Conservation (phyloP, 2,113 vertebrate genomes). For the Erinaceus europaeus region DNA sequence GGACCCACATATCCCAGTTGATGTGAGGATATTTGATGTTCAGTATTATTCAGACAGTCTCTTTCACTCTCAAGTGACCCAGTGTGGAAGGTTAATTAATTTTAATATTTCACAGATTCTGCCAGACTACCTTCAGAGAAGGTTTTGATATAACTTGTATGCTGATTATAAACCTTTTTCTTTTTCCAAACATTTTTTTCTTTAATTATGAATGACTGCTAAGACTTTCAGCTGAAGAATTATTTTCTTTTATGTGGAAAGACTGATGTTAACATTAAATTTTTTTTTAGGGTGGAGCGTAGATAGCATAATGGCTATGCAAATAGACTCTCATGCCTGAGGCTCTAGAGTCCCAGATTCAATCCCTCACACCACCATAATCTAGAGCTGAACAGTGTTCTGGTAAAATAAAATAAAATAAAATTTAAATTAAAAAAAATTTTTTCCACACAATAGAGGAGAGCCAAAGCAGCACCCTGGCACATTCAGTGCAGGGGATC, state of each 20-base stretch:
- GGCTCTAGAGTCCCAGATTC: no score
- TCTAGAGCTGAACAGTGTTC: no score
- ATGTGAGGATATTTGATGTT: not conserved
- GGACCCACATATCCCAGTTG: not conserved
- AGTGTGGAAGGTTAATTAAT: not conserved
- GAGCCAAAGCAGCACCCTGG: no score
- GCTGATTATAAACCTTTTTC: not conserved
- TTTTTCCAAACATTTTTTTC: not conserved
- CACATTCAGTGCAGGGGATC: no score
- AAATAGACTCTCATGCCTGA: no score
- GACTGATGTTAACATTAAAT: not conserved
- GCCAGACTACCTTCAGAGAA: not conserved
- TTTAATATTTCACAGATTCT: not conserved
- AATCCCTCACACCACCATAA: no score
- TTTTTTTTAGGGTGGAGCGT: not conserved
- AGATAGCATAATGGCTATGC: no score
- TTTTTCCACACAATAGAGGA: no score
- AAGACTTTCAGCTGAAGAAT: not conserved
- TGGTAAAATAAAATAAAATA: no score
- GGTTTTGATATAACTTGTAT: not conserved
- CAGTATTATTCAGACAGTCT: not conserved
- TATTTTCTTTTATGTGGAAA: not conserved
- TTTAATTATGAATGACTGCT: not conserved
- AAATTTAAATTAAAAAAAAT: no score
- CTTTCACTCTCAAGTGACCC: not conserved